These are phyloP conservation scores for Sturnira hondurensis DNA, from an alignment of 2,113 vertebrate genomes.

Conservation along the genomic window DNA sequence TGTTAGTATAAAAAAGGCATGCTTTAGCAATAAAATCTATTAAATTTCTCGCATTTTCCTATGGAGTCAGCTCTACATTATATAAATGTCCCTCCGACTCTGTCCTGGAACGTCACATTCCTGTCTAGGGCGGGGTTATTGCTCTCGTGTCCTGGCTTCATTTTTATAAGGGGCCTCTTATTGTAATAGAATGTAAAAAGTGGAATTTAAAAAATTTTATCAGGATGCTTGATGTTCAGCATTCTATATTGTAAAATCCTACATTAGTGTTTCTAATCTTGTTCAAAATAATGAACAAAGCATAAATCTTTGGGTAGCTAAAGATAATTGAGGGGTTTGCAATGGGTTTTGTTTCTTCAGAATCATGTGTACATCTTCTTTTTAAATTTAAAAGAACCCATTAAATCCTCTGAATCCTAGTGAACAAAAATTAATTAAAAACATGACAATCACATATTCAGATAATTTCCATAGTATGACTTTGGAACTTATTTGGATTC, in stretches of 20 bases:
- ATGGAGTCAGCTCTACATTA: background rate
- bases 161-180: background rate
- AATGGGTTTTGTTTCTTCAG: slow-evolving; percentile 12
- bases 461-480: background rate
- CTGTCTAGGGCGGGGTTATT: background rate
- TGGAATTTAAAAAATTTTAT: background rate
- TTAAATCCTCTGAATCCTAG: slow-evolving; percentile 7
- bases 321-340: background rate
- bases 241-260: background rate
- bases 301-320: slow-evolving; percentile 2
- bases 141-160: background rate
- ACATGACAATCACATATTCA: background rate
- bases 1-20: background rate
- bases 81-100: background rate
- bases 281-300: background rate
- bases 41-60: background rate
- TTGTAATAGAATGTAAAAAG: background rate
- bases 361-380: background rate
- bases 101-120: background rate
- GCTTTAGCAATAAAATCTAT: background rate
- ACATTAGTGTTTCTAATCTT: background rate
- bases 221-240: background rate
- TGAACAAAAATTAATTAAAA: slow-evolving; percentile 32
- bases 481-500: background rate
- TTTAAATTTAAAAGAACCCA: background rate